Evolutionary conservation across 2,113 vertebrate genomes (phyloP).

Genomic region (Neotragus moschatus): DNA sequence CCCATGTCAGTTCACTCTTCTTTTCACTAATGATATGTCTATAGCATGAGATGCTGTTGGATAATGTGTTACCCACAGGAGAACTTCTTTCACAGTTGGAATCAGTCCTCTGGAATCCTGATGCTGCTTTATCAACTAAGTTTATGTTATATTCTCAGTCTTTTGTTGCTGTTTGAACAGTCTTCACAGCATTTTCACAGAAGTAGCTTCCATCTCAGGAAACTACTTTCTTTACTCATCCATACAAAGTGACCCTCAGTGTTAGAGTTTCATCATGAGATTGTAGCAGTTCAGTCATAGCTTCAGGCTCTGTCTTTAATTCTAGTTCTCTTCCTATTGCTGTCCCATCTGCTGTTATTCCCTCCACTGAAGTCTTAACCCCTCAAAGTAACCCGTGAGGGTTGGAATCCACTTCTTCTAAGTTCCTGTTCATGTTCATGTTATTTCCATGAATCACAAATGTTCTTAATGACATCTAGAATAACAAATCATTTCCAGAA

Average conservation of each 20-base stretch:
- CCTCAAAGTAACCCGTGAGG: not conserved
- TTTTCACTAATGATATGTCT: not conserved
- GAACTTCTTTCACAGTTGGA: not conserved
- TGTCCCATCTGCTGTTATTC: not conserved
- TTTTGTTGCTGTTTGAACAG: not conserved
- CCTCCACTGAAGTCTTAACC: not conserved
- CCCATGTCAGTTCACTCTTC: not conserved
- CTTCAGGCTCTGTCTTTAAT: not conserved
- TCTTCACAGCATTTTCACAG: not conserved
- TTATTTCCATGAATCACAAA: not conserved
- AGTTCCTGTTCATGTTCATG: not conserved
- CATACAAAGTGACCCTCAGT: not conserved
- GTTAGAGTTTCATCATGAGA: not conserved
- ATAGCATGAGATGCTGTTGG: not conserved
- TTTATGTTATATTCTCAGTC: not conserved
- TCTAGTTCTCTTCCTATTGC: not conserved
- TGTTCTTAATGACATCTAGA: not conserved
- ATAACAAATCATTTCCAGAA: not conserved
- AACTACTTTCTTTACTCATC: not conserved
- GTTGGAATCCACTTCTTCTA: not conserved
- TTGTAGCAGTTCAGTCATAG: not conserved
- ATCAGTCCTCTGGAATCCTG: not conserved
- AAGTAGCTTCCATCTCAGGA: not conserved
- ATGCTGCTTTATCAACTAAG: not conserved
- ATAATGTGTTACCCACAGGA: not conserved